These are phyloP conservation scores for Ophraella communa DNA, from an alignment of 2,888 invertebrate species.

Conservation along the genomic window DNA sequence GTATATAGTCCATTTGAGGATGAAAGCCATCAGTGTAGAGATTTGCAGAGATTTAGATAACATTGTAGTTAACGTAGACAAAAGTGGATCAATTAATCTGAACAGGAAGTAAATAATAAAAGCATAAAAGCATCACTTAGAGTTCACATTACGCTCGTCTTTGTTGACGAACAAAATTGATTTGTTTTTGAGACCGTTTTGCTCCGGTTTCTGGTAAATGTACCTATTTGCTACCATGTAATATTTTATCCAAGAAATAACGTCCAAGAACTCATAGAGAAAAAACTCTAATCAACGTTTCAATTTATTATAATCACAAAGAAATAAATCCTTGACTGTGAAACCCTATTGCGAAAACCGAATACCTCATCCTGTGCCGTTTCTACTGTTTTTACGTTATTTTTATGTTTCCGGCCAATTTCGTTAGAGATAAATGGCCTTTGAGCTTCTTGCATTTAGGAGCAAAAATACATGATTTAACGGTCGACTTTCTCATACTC, in stretches of 20 bases:
- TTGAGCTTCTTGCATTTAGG: neutral
- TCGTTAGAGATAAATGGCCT: neutral
- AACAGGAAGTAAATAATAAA: no score
- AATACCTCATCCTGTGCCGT: neutral
- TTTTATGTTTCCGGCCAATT: constrained; percentile 9
- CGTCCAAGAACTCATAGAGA: neutral
- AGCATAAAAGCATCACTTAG: no score
- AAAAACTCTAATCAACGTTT: neutral
- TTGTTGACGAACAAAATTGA: neutral
- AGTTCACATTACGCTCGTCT: no score
- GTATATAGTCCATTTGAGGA: no score
- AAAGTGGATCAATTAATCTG: no score
- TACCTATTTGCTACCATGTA: neutral
- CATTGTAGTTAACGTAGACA: no score
- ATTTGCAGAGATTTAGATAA: no score
- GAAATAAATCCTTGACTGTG: neutral
- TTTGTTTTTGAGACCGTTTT: neutral
- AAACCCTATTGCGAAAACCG: neutral
- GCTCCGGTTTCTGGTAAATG: no score
- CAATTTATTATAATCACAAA: neutral
- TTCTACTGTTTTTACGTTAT: neutral
- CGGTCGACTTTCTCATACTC: neutral
- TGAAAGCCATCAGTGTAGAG: no score
- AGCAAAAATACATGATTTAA: constrained; percentile 9
- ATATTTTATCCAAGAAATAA: neutral